Base-by-base conservation (phyloP, 2,888 invertebrate genomes). In the Syritta pipiens region DNA sequence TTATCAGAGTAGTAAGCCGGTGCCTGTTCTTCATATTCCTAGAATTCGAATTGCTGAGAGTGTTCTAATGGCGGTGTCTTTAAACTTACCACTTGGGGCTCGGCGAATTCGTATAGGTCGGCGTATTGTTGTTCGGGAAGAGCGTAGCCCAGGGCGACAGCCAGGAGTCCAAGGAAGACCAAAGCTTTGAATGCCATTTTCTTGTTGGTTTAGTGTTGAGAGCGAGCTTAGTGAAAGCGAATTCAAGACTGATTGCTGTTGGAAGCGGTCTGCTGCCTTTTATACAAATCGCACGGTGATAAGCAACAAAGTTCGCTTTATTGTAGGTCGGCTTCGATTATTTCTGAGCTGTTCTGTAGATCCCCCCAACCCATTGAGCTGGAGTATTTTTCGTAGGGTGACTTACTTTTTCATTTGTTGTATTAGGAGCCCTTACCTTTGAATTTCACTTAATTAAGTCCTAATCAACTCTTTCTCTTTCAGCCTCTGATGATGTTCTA, bases 401-500 rank as follows among this genome's bases (percentile, higher is more conserved):
- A n/a, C n/a, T n/a, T n/a, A n/a, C n/a, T n/a, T n/a, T n/a, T n/a
- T n/a, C n/a, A n/a, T n/a, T n/a, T n/a, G n/a, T n/a, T n/a, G n/a
- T n/a, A n/a, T n/a, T n/a, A n/a, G n/a, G n/a, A n/a, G n/a, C n/a
- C n/a, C n/a, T n/a, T n/a, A n/a, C n/a, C n/a, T n/a, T n/a, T n/a
- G n/a, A n/a, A n/a, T n/a, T n/a, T n/a, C n/a, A n/a, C n/a, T n/a
- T n/a, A n/a, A n/a, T n/a, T n/a, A n/a, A n/a, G n/a, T n/a, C n/a
- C n/a, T n/a, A n/a, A n/a, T n/a, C n/a, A n/a, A n/a, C 7, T 40
- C 19, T n/a, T n/a, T n/a, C n/a, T n/a, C n/a, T n/a, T 3, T 3
- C 5, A 5, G n/a, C n/a, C n/a, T n/a, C n/a, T n/a, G n/a, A 4
- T 71, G n/a, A 65, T 65, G n/a, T 72, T 72, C 6, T 20, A 17